phyloP scores from a whole-genome alignment of 1,140 invertebrate genomes.

The Liolophura sinensis region DNA sequence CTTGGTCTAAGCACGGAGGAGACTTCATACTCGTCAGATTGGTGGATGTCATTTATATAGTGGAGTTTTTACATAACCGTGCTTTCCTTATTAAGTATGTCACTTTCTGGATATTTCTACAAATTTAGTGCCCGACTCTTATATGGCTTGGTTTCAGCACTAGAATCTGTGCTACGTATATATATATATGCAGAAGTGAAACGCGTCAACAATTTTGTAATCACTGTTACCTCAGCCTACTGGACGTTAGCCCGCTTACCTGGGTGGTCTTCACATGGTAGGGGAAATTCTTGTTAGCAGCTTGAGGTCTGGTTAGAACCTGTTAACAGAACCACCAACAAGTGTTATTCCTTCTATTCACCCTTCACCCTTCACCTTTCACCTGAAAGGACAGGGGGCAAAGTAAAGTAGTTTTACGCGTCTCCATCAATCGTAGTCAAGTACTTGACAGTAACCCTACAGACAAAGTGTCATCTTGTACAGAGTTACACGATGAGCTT shows the following conservation, averaged over 20 bases:
- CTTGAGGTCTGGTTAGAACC: constrained; percentile 77
- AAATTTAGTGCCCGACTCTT: no score
- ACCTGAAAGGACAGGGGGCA: not conserved
- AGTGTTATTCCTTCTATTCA: not conserved
- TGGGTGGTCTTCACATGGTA: constrained; percentile 85
- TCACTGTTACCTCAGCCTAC: no score
- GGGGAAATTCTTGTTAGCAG: constrained; percentile 83
- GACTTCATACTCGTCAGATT: no score
- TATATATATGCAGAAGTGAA: no score
- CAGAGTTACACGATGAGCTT: constrained; percentile 31
- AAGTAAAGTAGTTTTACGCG: not conserved
- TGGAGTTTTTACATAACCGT: no score
- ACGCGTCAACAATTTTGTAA: no score
- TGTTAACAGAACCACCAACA: constrained; percentile 58
- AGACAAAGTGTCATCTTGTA: not conserved
- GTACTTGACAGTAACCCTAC: not conserved
- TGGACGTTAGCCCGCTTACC: constrained; percentile 35
- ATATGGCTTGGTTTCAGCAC: no score
- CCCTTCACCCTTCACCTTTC: not conserved
- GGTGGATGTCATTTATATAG: no score
- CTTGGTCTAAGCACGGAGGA: no score
- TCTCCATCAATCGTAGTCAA: not conserved
- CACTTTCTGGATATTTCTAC: no score
- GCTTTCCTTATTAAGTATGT: no score
- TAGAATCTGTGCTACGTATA: no score